Percentiles rank a stretch among this genome's conserved stretches.
phyloP scores from a whole-genome alignment of 2,888 invertebrate species.

The Parnassius apollo region DNA sequence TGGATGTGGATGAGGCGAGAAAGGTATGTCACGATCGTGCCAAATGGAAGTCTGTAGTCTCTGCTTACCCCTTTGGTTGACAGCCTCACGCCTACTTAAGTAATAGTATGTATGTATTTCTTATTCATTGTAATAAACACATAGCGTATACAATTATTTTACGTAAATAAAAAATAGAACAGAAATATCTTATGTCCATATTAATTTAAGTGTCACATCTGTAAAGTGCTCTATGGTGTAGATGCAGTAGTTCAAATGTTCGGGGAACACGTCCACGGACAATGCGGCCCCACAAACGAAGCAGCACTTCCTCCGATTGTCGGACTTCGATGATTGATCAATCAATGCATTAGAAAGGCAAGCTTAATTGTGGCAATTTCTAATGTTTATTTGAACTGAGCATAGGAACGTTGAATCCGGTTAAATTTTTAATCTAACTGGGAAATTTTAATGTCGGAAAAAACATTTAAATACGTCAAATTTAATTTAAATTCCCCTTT shows the following conservation, averaged over 20 bases:
- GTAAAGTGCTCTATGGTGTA: slow-evolving; percentile 37
- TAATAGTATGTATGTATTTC: too few relatives aligned
- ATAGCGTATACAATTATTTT: background rate
- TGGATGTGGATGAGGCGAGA: too few relatives aligned
- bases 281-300: slow-evolving; percentile 58
- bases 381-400: slow-evolving; percentile 68
- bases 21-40: too few relatives aligned
- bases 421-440: slow-evolving; percentile 9
- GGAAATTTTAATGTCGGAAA: too few relatives aligned
- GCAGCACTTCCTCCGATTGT: slow-evolving; percentile 67
- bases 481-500: too few relatives aligned
- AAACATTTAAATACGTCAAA: too few relatives aligned
- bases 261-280: slow-evolving; percentile 60
- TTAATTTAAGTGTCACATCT: slow-evolving; percentile 18
- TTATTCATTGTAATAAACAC: too few relatives aligned
- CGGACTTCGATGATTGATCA: slow-evolving; percentile 75
- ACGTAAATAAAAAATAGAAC: background rate
- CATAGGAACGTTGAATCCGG: slow-evolving; percentile 35
- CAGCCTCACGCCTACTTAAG: too few relatives aligned
- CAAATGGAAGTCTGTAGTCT: too few relatives aligned
- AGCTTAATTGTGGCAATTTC: slow-evolving; percentile 71
- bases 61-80: too few relatives aligned
- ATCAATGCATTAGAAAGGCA: slow-evolving; percentile 75
- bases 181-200: too few relatives aligned
- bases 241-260: slow-evolving; percentile 31